Conservation (phyloP, 1,140 invertebrate species). For the Probaryconus sp. region DNA sequence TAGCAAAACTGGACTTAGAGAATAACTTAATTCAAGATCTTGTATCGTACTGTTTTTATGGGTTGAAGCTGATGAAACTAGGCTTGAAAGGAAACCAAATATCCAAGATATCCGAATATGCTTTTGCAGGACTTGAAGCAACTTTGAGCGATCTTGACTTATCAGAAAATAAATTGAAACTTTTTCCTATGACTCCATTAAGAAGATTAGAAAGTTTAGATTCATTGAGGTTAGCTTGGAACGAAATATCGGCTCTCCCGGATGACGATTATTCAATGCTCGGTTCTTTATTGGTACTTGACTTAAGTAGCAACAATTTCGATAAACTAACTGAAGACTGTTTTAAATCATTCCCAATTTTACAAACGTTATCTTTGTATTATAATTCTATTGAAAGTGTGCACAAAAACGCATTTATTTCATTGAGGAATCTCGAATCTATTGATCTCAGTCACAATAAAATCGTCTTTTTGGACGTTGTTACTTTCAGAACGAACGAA, state of each 20-base stretch:
- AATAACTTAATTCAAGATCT: constrained; percentile 90
- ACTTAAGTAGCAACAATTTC: constrained; percentile 92
- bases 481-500: constrained; percentile 86
- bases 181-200: constrained; percentile 89
- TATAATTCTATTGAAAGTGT: constrained; percentile 89
- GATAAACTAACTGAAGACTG: constrained; percentile 85
- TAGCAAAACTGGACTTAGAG: constrained; percentile 89
- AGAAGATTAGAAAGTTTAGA: constrained; percentile 85
- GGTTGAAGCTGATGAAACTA: constrained; percentile 87
- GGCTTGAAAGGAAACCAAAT: constrained; percentile 90
- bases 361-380: constrained; percentile 89
- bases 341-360: constrained; percentile 87
- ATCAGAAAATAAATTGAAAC: constrained; percentile 89
- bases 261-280: constrained; percentile 85
- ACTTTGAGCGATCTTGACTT: constrained; percentile 89
- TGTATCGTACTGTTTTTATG: constrained; percentile 91
- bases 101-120: constrained; percentile 87
- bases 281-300: constrained; percentile 86
- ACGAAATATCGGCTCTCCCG: constrained; percentile 85
- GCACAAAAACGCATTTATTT: constrained; percentile 86
- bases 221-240: constrained; percentile 88
- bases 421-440: constrained; percentile 85
- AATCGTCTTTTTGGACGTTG: constrained; percentile 85
- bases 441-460: constrained; percentile 93
- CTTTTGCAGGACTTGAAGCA: constrained; percentile 88